These are phyloP conservation scores for Montifringilla adamsi DNA, from an alignment of 2,113 vertebrate genomes.

Conservation along the genomic window DNA sequence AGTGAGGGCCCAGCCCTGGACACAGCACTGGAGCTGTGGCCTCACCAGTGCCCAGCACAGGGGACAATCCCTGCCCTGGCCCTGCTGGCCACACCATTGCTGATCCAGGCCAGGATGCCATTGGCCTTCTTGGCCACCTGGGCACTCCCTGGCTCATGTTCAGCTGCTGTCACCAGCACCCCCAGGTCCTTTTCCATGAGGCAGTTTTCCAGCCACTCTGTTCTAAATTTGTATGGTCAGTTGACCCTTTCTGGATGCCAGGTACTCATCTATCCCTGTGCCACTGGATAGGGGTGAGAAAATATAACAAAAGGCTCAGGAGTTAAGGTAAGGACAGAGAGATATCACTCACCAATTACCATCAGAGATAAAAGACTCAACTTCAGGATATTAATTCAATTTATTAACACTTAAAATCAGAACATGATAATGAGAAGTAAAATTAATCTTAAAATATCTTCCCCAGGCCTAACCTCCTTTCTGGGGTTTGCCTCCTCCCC, in stretches of 20 bases:
- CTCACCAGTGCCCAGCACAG: background rate
- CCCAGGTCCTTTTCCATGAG: background rate
- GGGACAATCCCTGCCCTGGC: background rate
- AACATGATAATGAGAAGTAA: background rate
- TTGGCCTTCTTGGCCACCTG: background rate
- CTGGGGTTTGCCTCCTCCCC: rapidly evolving
- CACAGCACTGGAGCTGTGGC: background rate
- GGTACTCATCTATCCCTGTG: background rate
- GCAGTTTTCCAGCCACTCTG: background rate
- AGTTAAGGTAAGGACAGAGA: background rate
- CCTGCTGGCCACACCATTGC: background rate
- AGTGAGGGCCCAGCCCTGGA: background rate
- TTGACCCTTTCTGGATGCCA: background rate
- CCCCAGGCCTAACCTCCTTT: background rate
- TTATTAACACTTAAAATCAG: background rate
- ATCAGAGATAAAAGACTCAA: background rate
- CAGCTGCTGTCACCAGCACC: background rate
- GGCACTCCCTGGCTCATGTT: background rate
- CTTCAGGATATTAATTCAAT: background rate
- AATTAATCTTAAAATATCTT: background rate
- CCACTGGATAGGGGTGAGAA: background rate
- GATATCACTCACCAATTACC: background rate
- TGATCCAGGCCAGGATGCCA: background rate
- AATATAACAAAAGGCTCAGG: background rate
- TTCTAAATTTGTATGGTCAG: rapidly evolving